These are phyloP conservation scores for Ciona savignyi DNA, from an alignment of 23 tunicate genomes.

Conservation along the genomic window DNA sequence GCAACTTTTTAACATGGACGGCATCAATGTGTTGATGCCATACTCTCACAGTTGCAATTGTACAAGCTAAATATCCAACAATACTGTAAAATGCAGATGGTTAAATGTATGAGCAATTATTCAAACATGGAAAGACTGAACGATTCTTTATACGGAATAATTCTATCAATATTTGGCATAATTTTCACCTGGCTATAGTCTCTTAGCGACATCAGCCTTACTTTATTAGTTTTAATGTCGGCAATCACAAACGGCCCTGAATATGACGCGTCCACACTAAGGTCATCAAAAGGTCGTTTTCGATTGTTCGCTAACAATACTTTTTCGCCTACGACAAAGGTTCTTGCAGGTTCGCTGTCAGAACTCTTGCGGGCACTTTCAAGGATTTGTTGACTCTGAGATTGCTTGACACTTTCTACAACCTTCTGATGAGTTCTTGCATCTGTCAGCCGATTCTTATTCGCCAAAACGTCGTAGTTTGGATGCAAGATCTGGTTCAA, in stretches of 20 bases:
- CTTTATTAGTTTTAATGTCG: conserved; percentile 37
- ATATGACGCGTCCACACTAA: neutral
- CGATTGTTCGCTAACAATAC: conserved; percentile 27
- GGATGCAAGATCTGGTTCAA: conserved; percentile 21
- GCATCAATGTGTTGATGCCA: too few relatives aligned
- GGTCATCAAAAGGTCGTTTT: conserved; percentile 27
- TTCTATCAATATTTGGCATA: conserved; percentile 10
- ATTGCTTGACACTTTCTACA: conserved; percentile 11
- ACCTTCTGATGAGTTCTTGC: conserved; percentile 22
- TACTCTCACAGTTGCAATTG: too few relatives aligned
- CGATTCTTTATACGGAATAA: conserved; percentile 31
- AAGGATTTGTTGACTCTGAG: conserved; percentile 18
- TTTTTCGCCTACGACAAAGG: conserved; percentile 40
- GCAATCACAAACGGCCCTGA: conserved; percentile 44
- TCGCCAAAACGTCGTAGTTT: conserved; percentile 16
- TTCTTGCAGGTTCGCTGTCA: neutral
- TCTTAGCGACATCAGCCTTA: conserved; percentile 27
- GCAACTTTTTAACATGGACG: too few relatives aligned
- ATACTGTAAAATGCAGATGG: too few relatives aligned
- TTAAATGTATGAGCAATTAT: too few relatives aligned
- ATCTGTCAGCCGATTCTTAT: conserved; percentile 9
- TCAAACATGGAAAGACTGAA: conserved; percentile 44
- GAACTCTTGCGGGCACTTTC: conserved; percentile 21
- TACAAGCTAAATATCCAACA: too few relatives aligned
- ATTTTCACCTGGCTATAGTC: conserved; percentile 30